Evolutionary conservation across 2,797 vertebrate genomes (phyloP).

Genomic region (Galaxias olidus): DNA sequence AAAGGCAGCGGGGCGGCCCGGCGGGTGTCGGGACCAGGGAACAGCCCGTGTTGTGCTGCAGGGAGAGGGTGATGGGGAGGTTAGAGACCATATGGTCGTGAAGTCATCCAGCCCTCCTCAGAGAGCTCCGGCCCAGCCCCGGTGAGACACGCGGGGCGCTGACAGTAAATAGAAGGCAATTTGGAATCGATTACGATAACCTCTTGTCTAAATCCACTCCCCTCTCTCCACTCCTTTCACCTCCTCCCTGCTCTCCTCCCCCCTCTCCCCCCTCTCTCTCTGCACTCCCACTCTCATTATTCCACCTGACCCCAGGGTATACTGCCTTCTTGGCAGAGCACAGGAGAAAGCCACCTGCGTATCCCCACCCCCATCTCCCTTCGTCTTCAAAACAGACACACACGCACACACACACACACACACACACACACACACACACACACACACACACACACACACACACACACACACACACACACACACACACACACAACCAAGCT

Average conservation of each 20-base stretch:
- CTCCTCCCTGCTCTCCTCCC: slow-evolving; percentile 33
- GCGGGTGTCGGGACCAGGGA: slow-evolving; percentile 28
- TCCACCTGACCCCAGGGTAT: slow-evolving; percentile 74
- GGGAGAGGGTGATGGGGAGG: slow-evolving; percentile 74
- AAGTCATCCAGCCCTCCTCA: slow-evolving; percentile 75
- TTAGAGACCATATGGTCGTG: slow-evolving; percentile 77
- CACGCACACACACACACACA: slow-evolving; percentile 56
- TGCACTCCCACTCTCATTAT: slow-evolving; percentile 70
- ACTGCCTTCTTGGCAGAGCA: slow-evolving; percentile 77
- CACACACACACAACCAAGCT: slow-evolving; percentile 45
- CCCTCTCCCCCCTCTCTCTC: slow-evolving; percentile 47
- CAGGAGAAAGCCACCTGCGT: slow-evolving; percentile 78
- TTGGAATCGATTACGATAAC: slow-evolving; percentile 75
- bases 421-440: slow-evolving; percentile 1
- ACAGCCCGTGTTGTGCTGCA: slow-evolving; percentile 28
- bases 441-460: neutral
- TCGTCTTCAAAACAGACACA: slow-evolving; percentile 27
- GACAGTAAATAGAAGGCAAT: slow-evolving; percentile 61
- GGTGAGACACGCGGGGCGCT: slow-evolving; percentile 56
- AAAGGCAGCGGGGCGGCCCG: slow-evolving; percentile 45
- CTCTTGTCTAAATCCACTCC: slow-evolving; percentile 70
- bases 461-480: slow-evolving; percentile 25
- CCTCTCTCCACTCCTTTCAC: slow-evolving; percentile 30
- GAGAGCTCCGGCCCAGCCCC: slow-evolving; percentile 65
- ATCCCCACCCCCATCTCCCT: slow-evolving; percentile 16